These are phyloP conservation scores for Vombatus ursinus DNA, from an alignment of 2,113 vertebrate species.

Conservation along the genomic window DNA sequence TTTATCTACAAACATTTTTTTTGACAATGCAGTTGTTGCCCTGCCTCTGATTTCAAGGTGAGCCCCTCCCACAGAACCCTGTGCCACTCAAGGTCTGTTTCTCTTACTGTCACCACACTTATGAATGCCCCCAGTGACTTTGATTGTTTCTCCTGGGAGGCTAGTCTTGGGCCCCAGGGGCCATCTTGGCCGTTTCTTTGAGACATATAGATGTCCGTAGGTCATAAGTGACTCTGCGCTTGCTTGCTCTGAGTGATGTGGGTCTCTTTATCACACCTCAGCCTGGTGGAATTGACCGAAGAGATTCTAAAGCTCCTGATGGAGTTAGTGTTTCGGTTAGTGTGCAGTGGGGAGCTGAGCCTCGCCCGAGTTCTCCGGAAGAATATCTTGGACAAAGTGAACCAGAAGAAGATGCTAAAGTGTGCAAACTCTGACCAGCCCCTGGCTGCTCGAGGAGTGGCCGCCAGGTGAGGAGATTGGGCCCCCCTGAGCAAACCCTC, in stretches of 20 bases:
- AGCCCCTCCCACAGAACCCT: accelerated
- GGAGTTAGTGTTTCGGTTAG: constrained; percentile 96
- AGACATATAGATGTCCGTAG: not conserved
- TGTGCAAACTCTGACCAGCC: constrained; percentile 94
- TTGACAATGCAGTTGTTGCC: not conserved
- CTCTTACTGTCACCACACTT: not conserved
- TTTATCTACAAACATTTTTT: not conserved
- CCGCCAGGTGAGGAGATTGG: constrained; percentile 89
- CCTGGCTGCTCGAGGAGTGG: constrained; percentile 93
- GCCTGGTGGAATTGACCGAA: constrained; percentile 96
- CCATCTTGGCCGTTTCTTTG: accelerated
- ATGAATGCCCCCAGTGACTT: not conserved
- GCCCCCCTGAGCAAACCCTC: not conserved
- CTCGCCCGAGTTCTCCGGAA: constrained; percentile 96
- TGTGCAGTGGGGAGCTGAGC: constrained; percentile 97
- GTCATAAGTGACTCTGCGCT: not conserved
- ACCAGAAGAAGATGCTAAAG: constrained; percentile 95
- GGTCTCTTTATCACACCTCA: constrained; percentile 69
- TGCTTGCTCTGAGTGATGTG: not conserved
- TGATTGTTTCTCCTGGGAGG: not conserved
- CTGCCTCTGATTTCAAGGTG: not conserved
- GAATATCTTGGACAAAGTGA: constrained; percentile 97
- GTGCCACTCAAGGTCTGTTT: not conserved
- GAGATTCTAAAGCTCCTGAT: constrained; percentile 97
- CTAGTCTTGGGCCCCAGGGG: not conserved